Base-by-base conservation (phyloP, 2,888 invertebrate genomes). In the Tetropium fuscum region DNA sequence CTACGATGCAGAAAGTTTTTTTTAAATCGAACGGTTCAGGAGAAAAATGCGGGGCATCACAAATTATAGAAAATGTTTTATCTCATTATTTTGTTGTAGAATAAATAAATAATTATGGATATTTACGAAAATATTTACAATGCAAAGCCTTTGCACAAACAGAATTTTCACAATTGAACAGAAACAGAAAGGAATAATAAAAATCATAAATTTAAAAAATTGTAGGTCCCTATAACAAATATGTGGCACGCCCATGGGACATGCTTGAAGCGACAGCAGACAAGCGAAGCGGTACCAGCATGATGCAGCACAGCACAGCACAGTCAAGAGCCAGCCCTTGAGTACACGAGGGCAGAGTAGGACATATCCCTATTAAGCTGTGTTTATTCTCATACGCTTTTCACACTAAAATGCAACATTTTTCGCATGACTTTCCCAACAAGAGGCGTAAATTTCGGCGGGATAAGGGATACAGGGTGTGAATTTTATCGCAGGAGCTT, bases 281-380 rank as follows among this genome's bases (percentile, higher is more conserved):
- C n/a, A n/a, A n/a, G n/a, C 51, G 40, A 51, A 51, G 40, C 51
- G 64, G 63, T 67, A 67, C 64, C 67, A 67, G 67, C 70, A 70
- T 72, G 69, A 68, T 69, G 67, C 66, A 66, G 73, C 68, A n/a
- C n/a, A n/a, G n/a, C n/a, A n/a, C n/a, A n/a, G n/a, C n/a, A 68
- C 68, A 70, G 63, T 67, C 66, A 68, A 70, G 69, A 68, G 69
- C n/a, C n/a, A n/a, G n/a, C 70, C 65, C 71, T 74, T 72, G 71
- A 67, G 66, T 70, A 67, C 72, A 73, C 66, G 63, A 67, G 66
- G 66, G 68, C 66, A 69, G 72, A 61, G 67, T 74, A 72, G 63
- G 72, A 69, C 69, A 71, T 75, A 68, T 66, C 69, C 61, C 67
- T 65, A 60, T 70, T 73, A 72, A 75, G 73, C 72, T 69, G 70